Evolutionary conservation across 2,888 invertebrate genomes (phyloP).

Genomic region (Unio pictorum): DNA sequence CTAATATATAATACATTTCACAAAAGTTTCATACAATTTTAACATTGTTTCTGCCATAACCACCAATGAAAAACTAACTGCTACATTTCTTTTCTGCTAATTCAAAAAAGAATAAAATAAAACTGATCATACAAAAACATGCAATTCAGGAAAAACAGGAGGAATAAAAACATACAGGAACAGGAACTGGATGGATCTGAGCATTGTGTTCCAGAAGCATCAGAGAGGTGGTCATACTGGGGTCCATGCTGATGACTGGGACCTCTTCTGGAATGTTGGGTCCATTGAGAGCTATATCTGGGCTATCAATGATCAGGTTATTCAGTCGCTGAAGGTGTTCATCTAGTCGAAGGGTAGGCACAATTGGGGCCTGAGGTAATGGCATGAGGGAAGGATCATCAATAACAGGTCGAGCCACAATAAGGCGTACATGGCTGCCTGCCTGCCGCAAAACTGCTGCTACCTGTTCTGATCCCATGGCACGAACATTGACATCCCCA

Average conservation of each 20-base stretch:
- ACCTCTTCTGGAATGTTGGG: too few species aligned
- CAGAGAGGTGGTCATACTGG: too few species aligned
- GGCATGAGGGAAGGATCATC: conserved; percentile 54
- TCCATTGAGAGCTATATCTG: conserved; percentile 8
- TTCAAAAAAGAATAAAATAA: too few species aligned
- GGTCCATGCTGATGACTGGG: too few species aligned
- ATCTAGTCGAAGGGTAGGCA: conserved; percentile 89
- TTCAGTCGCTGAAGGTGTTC: conserved; percentile 82
- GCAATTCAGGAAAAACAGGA: background rate
- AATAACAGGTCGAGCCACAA: conserved; percentile 83
- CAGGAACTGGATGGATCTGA: conserved; percentile 56
- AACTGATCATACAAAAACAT: too few species aligned
- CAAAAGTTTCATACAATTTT: too few species aligned
- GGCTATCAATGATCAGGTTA: conserved; percentile 23
- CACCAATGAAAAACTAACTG: too few species aligned
- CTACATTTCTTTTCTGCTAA: too few species aligned
- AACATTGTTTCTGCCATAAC: too few species aligned
- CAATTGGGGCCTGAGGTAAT: conserved; percentile 83
- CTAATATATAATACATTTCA: too few species aligned
- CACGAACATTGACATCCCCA: conserved; percentile 90
- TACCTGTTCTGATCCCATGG: conserved; percentile 95
- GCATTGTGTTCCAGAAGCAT: conserved; percentile 41
- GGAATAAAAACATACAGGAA: background rate
- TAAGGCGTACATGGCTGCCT: conserved; percentile 93
- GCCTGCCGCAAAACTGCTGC: conserved; percentile 95